Evolutionary conservation across 1,140 invertebrate genomes (phyloP).

Genomic region (Caenorhabditis elegans): DNA sequence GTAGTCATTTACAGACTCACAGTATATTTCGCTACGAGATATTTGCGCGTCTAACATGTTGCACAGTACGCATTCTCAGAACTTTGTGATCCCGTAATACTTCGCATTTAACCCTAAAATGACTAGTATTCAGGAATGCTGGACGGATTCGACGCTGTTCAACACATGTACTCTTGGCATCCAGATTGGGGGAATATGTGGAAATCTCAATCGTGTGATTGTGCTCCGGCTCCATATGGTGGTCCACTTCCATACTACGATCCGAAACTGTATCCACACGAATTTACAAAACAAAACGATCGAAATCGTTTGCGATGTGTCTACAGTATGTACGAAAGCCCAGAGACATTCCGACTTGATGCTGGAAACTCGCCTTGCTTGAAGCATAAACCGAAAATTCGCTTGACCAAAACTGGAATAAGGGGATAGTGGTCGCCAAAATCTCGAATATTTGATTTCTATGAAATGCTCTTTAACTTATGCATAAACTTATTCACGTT

Average conservation of each 20-base stretch:
- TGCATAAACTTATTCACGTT: no score
- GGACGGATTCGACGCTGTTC: conserved; percentile 55
- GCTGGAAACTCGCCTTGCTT: conserved; percentile 40
- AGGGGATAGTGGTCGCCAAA: neutral
- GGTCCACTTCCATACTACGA: conserved; percentile 60
- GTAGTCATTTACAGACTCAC: no score
- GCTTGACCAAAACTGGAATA: conserved; percentile 38
- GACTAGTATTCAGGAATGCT: conserved; percentile 62
- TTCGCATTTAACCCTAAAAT: no score
- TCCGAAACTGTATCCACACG: conserved; percentile 57
- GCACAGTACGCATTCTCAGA: no score
- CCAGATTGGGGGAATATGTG: conserved; percentile 65
- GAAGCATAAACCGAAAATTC: conserved; percentile 42
- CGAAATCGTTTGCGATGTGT: conserved; percentile 56
- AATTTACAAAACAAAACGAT: conserved; percentile 57
- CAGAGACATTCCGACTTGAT: conserved; percentile 47
- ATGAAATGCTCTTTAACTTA: neutral
- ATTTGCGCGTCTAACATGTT: no score
- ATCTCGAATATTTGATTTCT: neutral
- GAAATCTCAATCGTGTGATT: conserved; percentile 57
- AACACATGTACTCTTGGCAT: conserved; percentile 58
- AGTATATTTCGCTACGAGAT: no score
- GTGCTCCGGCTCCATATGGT: conserved; percentile 56
- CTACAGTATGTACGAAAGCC: conserved; percentile 56
- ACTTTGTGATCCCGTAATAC: no score